Base-by-base conservation (phyloP, 2,888 invertebrate genomes). In the Andrena minutula region DNA sequence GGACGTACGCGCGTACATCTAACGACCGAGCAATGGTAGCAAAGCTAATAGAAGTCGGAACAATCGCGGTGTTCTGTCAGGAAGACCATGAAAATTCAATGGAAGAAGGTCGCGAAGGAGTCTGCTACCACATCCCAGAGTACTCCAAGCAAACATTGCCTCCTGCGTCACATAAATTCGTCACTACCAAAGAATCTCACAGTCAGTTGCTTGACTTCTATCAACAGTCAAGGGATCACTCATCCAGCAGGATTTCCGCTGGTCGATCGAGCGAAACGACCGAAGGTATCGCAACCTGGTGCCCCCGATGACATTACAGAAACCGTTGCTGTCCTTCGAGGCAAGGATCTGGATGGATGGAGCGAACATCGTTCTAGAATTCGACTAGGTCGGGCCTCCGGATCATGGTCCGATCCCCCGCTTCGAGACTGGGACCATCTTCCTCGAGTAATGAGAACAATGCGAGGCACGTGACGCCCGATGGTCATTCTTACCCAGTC, bases 391-490 rank as follows among this genome's bases (percentile, higher is more conserved):
- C 75, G 60, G 47, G 72, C 75, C 69, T 73, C 73, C 82, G 76
- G 86, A 88, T 88, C 88, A 86, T 70, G 84, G 83, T 85, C 12
- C 79, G 88, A 86, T 88, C 88, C 85, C 88, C 78, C 84, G 82
- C 87, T 72, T 80, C 76, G 86, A 63, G 23, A 47, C 58, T 66
- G 47, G 28, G 79, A 79, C 81, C 80, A 64, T 78, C 75, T 75
- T 76, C 80, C 63, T 75, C 79, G 77, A 92, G 90, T 93, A 92
- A 92, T 92, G 93, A 92, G 91, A 92, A 92, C 92, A 93, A 93
- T 93, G 93, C 93, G 91, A 92, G 92, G 91, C 92, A 92, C 90
- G 92, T 91, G 93, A 93, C 92, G 89, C 85, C 66, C 51, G 23
- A 74, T 87, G 89, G 88, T 90, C 90, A 93, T 93, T 92, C 91